phyloP scores from a whole-genome alignment of 1,140 invertebrate species.

The Heliconius himera region DNA sequence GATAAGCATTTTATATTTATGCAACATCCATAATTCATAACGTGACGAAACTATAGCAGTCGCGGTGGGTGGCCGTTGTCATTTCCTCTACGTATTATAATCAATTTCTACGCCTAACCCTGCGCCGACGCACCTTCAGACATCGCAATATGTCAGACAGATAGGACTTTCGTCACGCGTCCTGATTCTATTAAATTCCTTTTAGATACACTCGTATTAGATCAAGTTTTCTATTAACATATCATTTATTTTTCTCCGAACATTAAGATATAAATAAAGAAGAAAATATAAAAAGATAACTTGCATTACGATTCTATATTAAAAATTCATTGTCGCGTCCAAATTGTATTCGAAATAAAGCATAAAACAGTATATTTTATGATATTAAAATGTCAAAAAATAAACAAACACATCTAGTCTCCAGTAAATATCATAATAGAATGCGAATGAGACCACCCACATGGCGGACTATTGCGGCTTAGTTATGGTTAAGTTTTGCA shows the following conservation, averaged over 20 bases:
- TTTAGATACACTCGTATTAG: slow-evolving; percentile 24
- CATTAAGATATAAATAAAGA: background rate
- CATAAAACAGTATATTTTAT: background rate
- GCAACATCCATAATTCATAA: slow-evolving; percentile 26
- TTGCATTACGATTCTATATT: background rate
- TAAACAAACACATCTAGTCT: slow-evolving; percentile 19
- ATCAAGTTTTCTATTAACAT: background rate
- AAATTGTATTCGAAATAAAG: background rate
- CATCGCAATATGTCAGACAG: slow-evolving; percentile 49
- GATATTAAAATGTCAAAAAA: slow-evolving; percentile 10
- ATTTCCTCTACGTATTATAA: slow-evolving; percentile 64
- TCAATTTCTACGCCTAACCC: slow-evolving; percentile 73
- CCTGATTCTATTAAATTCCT: slow-evolving; percentile 43
- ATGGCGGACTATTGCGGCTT: slow-evolving; percentile 47
- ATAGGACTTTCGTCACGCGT: slow-evolving; percentile 67
- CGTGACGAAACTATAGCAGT: slow-evolving; percentile 34
- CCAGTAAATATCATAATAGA: slow-evolving; percentile 41
- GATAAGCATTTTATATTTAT: slow-evolving; percentile 11
- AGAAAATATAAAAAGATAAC: background rate
- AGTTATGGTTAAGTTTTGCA: slow-evolving; percentile 72
- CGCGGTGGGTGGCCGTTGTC: slow-evolving; percentile 69
- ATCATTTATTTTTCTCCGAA: background rate
- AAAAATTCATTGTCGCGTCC: background rate
- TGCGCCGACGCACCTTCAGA: slow-evolving; percentile 44
- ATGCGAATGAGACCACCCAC: slow-evolving; percentile 64